phyloP scores from a whole-genome alignment of 2,888 invertebrate species.

The Steromphala cineraria region DNA sequence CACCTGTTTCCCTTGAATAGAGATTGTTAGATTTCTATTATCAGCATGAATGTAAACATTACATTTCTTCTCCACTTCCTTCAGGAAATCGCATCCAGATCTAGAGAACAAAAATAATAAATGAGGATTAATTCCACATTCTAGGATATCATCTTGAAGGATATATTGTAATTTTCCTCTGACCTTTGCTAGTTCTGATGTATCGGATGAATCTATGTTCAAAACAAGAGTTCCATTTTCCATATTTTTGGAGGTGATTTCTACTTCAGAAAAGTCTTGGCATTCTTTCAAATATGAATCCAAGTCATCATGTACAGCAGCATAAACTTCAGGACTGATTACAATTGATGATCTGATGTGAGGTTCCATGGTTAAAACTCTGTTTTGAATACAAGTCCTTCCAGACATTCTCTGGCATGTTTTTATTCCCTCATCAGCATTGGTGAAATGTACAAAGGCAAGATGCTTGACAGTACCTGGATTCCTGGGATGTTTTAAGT shows the following conservation, averaged over 20 bases:
- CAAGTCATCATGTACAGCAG: constrained; percentile 23
- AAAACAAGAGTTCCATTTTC: constrained; percentile 40
- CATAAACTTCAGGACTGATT: constrained; percentile 36
- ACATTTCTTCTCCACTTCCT: constrained; percentile 36
- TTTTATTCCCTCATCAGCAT: constrained; percentile 43
- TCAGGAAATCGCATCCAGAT: constrained; percentile 36
- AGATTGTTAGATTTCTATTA: constrained; percentile 40
- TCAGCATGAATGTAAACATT: constrained; percentile 39
- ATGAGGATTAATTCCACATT: constrained; percentile 26
- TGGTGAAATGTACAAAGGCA: constrained; percentile 46
- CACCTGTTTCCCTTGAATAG: constrained; percentile 39
- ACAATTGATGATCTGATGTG: constrained; percentile 38
- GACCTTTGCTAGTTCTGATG: constrained; percentile 33
- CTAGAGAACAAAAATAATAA: constrained; percentile 36
- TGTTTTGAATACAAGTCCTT: constrained; percentile 20
- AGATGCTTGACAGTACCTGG: constrained; percentile 31
- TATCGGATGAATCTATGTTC: constrained; percentile 38
- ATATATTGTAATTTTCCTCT: constrained; percentile 37
- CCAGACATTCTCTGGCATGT: constrained; percentile 34
- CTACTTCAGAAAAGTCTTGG: not conserved
- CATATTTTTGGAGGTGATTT: constrained; percentile 6
- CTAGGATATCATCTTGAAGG: constrained; percentile 40
- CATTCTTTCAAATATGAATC: not conserved
- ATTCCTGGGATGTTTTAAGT: constrained; percentile 30
- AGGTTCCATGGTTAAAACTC: constrained; percentile 37